Conservation (phyloP, 1,140 invertebrate genomes). For the Diabrotica undecimpunctata region DNA sequence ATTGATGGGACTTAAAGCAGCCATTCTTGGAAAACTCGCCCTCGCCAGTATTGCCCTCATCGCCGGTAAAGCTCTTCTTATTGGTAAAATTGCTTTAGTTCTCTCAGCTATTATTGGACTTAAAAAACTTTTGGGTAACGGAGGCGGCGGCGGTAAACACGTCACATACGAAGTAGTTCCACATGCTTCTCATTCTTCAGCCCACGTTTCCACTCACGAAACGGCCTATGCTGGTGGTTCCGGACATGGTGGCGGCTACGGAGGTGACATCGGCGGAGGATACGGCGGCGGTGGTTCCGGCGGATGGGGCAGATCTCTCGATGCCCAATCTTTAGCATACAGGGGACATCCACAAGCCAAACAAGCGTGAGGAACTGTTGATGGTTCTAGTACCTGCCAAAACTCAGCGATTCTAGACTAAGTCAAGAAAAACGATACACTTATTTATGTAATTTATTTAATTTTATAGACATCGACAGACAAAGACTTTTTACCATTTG, state of each 20-base stretch:
- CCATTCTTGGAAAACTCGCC: conserved; percentile 70
- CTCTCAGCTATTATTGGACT: conserved; percentile 76
- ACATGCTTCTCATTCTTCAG: conserved; percentile 72
- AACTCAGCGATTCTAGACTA: conserved; percentile 23
- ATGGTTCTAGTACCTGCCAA: conserved; percentile 45
- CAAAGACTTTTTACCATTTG: conserved; percentile 35
- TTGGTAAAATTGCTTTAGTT: conserved; percentile 79
- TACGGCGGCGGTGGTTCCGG: conserved; percentile 54
- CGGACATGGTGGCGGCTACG: conserved; percentile 53
- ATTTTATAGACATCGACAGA: conserved; percentile 25
- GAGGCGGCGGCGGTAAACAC: conserved; percentile 66
- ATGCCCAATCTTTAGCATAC: conserved; percentile 72
- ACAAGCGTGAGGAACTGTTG: conserved; percentile 24
- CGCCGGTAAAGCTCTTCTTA: conserved; percentile 77
- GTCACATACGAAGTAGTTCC: conserved; percentile 81
- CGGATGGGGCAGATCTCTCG: conserved; percentile 69
- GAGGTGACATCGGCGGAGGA: conserved; percentile 49
- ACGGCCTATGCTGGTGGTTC: conserved; percentile 55
- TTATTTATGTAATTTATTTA: conserved; percentile 34
- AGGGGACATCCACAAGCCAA: conserved; percentile 56
- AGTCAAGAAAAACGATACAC: conserved; percentile 13
- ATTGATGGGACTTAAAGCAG: conserved; percentile 71
- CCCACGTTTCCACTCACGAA: conserved; percentile 63
- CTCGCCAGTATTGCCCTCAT: conserved; percentile 77
- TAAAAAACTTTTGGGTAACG: conserved; percentile 67